Percentiles rank a stretch among this genome's conserved stretches.
These are phyloP conservation scores for Hipposideros larvatus DNA, from an alignment of 2,797 vertebrate genomes.

Conservation along the genomic window DNA sequence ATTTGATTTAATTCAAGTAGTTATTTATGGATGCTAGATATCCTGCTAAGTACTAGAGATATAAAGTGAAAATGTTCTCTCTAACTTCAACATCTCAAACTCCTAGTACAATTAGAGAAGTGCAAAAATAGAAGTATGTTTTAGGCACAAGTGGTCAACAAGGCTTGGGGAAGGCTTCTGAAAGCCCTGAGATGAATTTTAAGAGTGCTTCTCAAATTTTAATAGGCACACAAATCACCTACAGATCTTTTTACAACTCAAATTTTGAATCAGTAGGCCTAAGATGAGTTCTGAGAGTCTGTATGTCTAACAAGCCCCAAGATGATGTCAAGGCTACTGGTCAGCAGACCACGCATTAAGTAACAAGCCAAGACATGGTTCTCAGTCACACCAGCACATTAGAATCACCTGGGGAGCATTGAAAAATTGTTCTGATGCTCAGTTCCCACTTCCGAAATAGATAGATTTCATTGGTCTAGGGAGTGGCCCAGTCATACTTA, in stretches of 20 bases:
- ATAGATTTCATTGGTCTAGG: neutral
- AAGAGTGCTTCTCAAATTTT: neutral
- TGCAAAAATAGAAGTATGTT: neutral
- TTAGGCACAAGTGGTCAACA: neutral
- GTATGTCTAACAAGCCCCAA: neutral
- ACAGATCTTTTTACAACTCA: neutral
- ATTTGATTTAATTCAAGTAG: slow-evolving; percentile 41
- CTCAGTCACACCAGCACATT: neutral
- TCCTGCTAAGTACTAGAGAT: neutral
- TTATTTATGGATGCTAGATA: neutral
- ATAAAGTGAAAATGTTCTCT: neutral
- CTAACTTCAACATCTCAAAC: neutral
- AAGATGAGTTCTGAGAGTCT: neutral
- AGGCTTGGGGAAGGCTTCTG: neutral
- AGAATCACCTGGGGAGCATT: neutral
- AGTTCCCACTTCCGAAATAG: neutral
- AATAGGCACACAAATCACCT: neutral
- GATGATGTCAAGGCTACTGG: neutral
- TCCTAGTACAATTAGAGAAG: neutral
- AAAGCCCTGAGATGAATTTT: neutral
- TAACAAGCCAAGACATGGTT: neutral
- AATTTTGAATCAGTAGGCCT: neutral
- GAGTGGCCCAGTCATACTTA: neutral
- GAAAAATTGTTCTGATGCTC: neutral
- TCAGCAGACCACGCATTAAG: neutral